Conservation (phyloP, 2,797 vertebrate species). For the Pangasius macronema region DNA sequence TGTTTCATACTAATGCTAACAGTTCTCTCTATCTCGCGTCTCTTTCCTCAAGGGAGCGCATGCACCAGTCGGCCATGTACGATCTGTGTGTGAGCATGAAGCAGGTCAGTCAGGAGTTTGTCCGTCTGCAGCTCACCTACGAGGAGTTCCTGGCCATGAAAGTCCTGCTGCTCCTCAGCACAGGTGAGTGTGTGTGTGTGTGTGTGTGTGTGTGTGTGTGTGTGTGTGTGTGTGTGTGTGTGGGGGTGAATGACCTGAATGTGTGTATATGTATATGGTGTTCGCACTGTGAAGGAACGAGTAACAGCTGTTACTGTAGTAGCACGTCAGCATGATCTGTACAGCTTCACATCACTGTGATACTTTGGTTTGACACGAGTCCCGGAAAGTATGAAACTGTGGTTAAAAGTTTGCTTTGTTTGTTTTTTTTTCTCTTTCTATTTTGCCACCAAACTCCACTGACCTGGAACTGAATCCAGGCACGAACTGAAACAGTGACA, state of each 20-base stretch:
- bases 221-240: slow-evolving; percentile 59
- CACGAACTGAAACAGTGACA: neutral
- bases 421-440: neutral
- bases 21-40: slow-evolving; percentile 27
- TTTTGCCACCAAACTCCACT: neutral
- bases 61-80: slow-evolving; percentile 98
- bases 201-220: slow-evolving; percentile 65
- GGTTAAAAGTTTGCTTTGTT: neutral
- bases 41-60: slow-evolving; percentile 83
- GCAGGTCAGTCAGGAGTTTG: slow-evolving; percentile 96
- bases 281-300: neutral
- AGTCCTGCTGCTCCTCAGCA: slow-evolving; percentile 94
- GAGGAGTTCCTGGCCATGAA: slow-evolving; percentile 98
- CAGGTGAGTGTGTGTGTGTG: slow-evolving; percentile 73
- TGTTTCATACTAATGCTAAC: neutral
- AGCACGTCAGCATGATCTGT: neutral
- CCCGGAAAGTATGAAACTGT: neutral
- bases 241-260: neutral
- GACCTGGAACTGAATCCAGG: neutral
- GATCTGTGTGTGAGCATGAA: slow-evolving; percentile 97
- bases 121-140: slow-evolving; percentile 93
- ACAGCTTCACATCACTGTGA: neutral
- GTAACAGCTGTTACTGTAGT: neutral
- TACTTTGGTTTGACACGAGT: neutral
- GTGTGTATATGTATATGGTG: neutral